These are phyloP conservation scores for Teinopalpus imperialis DNA, from an alignment of 2,888 invertebrate species.

Conservation along the genomic window DNA sequence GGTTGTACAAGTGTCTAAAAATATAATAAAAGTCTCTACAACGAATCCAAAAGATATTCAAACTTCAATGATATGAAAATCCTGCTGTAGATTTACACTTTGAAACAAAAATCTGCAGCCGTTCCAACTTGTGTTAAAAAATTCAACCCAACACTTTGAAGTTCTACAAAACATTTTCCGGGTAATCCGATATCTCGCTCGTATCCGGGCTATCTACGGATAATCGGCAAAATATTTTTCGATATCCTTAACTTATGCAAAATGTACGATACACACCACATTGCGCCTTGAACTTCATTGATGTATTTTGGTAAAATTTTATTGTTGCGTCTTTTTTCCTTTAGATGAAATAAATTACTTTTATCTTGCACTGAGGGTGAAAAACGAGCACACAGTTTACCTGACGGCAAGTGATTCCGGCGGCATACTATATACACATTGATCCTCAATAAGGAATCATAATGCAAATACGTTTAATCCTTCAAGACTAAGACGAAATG, in stretches of 20 bases:
- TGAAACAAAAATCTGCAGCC: not conserved
- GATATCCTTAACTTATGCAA: constrained; percentile 53
- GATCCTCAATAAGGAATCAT: no score
- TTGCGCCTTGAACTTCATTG: constrained; percentile 1
- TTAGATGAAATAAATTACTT: no score
- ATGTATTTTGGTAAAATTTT: constrained; percentile 1
- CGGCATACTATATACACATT: no score
- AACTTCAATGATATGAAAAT: constrained; percentile 4
- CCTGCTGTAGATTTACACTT: not conserved
- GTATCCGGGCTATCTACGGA: constrained; percentile 33
- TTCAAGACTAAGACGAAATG: no score
- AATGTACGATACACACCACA: constrained; percentile 1
- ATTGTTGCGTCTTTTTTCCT: not conserved
- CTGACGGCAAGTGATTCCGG: no score
- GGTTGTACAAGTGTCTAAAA: no score
- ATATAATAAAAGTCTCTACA: no score
- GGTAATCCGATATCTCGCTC: constrained; percentile 5
- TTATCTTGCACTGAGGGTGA: no score
- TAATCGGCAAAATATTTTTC: constrained; percentile 60
- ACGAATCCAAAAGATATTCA: not conserved
- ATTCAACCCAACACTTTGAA: constrained; percentile 23
- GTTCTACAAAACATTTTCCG: constrained; percentile 29
- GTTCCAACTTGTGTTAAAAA: constrained; percentile 4
- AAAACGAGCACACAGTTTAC: no score
- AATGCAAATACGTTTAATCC: no score